Evolutionary conservation across 2,797 vertebrate genomes (phyloP).

Genomic region (Furcifer pardalis): DNA sequence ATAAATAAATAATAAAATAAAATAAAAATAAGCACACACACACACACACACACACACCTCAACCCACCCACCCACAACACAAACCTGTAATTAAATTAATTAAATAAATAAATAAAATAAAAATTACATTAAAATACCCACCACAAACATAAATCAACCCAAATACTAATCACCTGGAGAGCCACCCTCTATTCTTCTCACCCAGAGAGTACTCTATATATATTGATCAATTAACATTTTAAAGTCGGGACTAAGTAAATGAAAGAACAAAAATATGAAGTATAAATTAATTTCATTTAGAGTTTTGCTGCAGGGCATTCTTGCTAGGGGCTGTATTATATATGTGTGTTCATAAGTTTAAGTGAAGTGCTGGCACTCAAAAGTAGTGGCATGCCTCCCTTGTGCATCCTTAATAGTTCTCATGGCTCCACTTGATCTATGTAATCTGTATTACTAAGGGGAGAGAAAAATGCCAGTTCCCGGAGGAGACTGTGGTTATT

Average conservation of each 20-base stretch:
- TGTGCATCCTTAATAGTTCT: neutral
- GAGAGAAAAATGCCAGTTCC: slow-evolving; percentile 57
- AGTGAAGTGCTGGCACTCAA: neutral
- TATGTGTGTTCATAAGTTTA: neutral
- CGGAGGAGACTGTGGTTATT: slow-evolving; percentile 51
- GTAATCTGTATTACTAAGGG: slow-evolving; percentile 51
- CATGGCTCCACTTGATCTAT: slow-evolving; percentile 33
- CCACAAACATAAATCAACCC: too few relatives aligned
- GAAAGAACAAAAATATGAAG: slow-evolving; percentile 28
- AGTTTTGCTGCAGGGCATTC: slow-evolving; percentile 4
- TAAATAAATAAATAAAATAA: too few relatives aligned
- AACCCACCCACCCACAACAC: too few relatives aligned
- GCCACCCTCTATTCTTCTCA: too few relatives aligned
- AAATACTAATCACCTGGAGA: too few relatives aligned
- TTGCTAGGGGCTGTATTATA: neutral
- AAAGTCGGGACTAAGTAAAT: slow-evolving; percentile 33
- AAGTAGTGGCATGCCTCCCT: slow-evolving; percentile 27
- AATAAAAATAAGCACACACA: too few relatives aligned
- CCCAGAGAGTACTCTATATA: too few relatives aligned
- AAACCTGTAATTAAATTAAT: too few relatives aligned
- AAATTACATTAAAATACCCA: too few relatives aligned
- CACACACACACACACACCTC: too few relatives aligned
- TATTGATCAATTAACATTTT: fast-evolving
- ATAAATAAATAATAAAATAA: too few relatives aligned
- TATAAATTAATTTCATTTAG: slow-evolving; percentile 39